Base-by-base conservation (phyloP, 2,888 invertebrate species). In the Tubulanus polymorphus region DNA sequence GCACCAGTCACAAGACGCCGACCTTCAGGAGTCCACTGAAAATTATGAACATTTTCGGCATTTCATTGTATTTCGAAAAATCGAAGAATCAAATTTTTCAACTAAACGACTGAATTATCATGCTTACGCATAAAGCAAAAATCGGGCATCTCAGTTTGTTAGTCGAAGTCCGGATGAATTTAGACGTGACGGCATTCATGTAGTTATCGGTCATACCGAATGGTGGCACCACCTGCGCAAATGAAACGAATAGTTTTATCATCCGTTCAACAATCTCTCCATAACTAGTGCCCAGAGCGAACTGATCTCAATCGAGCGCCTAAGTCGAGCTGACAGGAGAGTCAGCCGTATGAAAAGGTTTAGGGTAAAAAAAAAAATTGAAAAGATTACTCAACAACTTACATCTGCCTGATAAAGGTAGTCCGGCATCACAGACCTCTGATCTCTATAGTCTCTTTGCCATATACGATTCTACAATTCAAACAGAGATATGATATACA, bases 131-230 rank as follows among this genome's bases (percentile, higher is more conserved):
- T 76, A 99, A 88, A 70, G 94, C 93, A 79, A 99, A 99, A 71
- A 99, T 95, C 0, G 99, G 99, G 82, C 99, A 99, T 67, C 96
- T 86, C 89, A 97, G 94, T 84, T 99, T 99, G 81, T 99, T 99
- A 54, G 96, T 97, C 8, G 99, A 97, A n/a, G 96, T 94, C 81
- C 99, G 90, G 6, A 99, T 96, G 81, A 96, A 97, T 72, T 94
- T 84, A 10, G 84, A 76, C 12, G 74, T 74, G 2, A 83, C 93
- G 64, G 95, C 91, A 83, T 99, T 99, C 66, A 93, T 93, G 2
- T 97, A 93, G 80, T 93, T 93, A 76, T 97, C 92, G 50, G 89
- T 85, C 76, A 93, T 91, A 68, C 90, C 89, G n/a, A 91, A 88
- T 2, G 97, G 97, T 37, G 97, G 97, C 74, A 93, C 83, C 73